These are phyloP conservation scores for Neuroscelio doddi DNA, from an alignment of 2,888 invertebrate species.

Conservation along the genomic window DNA sequence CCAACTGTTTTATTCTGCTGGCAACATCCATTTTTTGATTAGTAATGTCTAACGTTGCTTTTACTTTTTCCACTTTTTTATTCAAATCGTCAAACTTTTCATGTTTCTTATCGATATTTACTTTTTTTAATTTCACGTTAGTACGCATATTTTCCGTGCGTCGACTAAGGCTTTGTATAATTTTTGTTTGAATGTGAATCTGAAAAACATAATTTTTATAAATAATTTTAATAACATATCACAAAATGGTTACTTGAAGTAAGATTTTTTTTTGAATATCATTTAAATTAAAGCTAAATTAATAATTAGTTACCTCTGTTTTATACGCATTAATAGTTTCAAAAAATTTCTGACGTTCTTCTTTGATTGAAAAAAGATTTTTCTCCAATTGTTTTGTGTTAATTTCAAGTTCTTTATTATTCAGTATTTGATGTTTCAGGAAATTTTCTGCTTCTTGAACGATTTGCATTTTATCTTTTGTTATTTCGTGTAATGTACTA, in stretches of 20 bases:
- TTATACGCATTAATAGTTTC: slow-evolving; percentile 68
- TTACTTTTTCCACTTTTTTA: slow-evolving; percentile 29
- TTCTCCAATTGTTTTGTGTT: slow-evolving; percentile 70
- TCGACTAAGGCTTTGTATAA: slow-evolving; percentile 46
- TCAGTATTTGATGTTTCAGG: slow-evolving; percentile 75
- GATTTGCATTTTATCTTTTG: slow-evolving; percentile 73
- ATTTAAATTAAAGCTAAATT: too few relatives aligned
- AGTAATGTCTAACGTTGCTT: slow-evolving; percentile 8
- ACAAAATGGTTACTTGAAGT: too few relatives aligned
- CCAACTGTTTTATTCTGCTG: slow-evolving; percentile 75
- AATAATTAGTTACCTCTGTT: slow-evolving; percentile 70
- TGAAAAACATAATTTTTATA: too few relatives aligned
- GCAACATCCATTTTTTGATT: slow-evolving; percentile 20
- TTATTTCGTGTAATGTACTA: slow-evolving; percentile 72
- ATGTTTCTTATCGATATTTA: slow-evolving; percentile 44
- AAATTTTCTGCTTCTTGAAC: slow-evolving; percentile 77
- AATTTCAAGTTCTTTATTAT: slow-evolving; percentile 74
- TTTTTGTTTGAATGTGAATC: slow-evolving; percentile 49
- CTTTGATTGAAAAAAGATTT: slow-evolving; percentile 67
- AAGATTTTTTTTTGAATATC: slow-evolving; percentile 2
- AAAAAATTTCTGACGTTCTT: slow-evolving; percentile 63
- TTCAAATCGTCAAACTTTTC: slow-evolving; percentile 20
- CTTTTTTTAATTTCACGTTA: slow-evolving; percentile 49
- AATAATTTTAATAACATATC: too few relatives aligned
- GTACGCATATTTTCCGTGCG: slow-evolving; percentile 45